Evolutionary conservation across 2,797 vertebrate genomes (phyloP), one percentile per base, ranked within the genome.

Genomic region (Gymnoscopelus braueri): DNA sequence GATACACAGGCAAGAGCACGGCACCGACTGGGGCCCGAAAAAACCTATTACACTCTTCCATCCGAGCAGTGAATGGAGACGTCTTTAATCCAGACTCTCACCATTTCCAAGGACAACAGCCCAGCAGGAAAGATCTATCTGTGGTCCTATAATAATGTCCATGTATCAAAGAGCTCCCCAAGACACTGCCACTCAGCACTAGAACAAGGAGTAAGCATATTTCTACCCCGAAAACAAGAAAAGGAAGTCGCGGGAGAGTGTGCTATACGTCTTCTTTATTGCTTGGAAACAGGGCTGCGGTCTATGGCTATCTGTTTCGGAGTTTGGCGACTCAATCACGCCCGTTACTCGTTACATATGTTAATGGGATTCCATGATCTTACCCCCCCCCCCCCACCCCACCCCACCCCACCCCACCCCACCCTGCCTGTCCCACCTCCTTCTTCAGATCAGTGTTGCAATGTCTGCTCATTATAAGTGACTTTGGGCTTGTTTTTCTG

Each of bases 21-120:
- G 39, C 39, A 44, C 39, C 5, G 39, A 10, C 39, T 44, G 39
- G 8, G 39, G 35, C 7, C 39, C 39, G 9, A 7, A 59, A 73
- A 80, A 77, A 60, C 62, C 75, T 77, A 71, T 78, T 83, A 72
- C 67, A 79, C 19, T 61, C 66, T n/a, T 75, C 56, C 39, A 63
- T 78, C 76, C 75, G 76, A 52, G 24, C 89, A 91, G 81, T 80
- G 86, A 86, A 89, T 82, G 92, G 93, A 84, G 87, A 91, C 90
- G 91, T 94, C 39, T 94, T 94, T 94, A 94, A 95, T 95, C 92
- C 90, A 75, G 89, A 89, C 89, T 93, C 93, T 93, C 88, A 81
- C 88, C 85, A 83, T 80, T 86, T 93, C 93, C 93, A 93, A 90
- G 93, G 91, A 83, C 88, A 84, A 87, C 82, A 84, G 91, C 80